Evolutionary conservation across 2,113 vertebrate genomes (phyloP).

Genomic region (western clawed frog (Xenopus tropicalis)): UCB_Xtro_10.0 CM004443.2:145479501-145480000

Average conservation of each 20-base stretch:
- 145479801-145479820: constrained; percentile 19
- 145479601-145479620: too few relatives aligned
- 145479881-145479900: constrained; percentile 37
- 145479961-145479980: constrained; percentile 36
- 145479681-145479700: too few relatives aligned
- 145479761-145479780: constrained; percentile 4
- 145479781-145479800: constrained; percentile 32
- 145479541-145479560: too few relatives aligned
- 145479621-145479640: too few relatives aligned
- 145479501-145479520: too few relatives aligned
- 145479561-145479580: too few relatives aligned
- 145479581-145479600: too few relatives aligned
- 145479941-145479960: constrained; percentile 32
- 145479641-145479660: too few relatives aligned
- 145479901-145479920: constrained; percentile 34
- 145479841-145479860: constrained; percentile 41
- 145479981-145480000: constrained; percentile 38
- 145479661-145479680: too few relatives aligned
- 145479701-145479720: too few relatives aligned
- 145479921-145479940: constrained; percentile 40
- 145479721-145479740: background rate
- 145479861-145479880: constrained; percentile 28
- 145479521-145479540: too few relatives aligned
- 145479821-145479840: constrained; percentile 38
- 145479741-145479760: background rate